Conservation (phyloP, 2,113 vertebrate species). For the Aldabrachelys gigantea region DNA sequence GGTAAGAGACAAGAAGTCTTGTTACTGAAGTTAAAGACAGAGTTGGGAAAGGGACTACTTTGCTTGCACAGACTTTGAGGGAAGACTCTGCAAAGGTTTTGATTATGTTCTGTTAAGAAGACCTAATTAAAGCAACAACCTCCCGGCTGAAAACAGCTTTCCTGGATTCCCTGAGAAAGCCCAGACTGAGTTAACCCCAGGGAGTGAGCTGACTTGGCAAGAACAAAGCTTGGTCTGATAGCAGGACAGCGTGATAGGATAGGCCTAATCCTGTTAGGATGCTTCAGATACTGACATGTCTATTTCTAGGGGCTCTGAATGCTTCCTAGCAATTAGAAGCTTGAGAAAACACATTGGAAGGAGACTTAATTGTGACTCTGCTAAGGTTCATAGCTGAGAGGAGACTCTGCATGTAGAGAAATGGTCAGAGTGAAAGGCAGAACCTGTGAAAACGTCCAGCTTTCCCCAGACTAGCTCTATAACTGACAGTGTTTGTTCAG, state of each 20-base stretch:
- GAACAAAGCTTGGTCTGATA: not conserved
- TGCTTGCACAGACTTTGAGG: not conserved
- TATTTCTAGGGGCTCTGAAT: not conserved
- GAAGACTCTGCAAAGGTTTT: not conserved
- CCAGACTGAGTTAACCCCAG: not conserved
- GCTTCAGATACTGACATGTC: not conserved
- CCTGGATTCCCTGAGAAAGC: not conserved
- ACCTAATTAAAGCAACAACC: not conserved
- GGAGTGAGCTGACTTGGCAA: not conserved
- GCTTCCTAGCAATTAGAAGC: not conserved
- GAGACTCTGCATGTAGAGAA: not conserved
- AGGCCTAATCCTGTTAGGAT: not conserved
- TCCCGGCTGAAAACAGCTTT: not conserved
- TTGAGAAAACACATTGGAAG: not conserved
- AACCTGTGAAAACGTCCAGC: conserved; percentile 22
- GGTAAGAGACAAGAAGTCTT: not conserved
- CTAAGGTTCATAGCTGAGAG: not conserved
- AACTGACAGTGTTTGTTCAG: not conserved
- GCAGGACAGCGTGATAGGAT: not conserved
- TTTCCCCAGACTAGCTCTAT: not conserved
- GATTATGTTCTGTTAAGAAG: not conserved
- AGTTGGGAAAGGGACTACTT: not conserved
- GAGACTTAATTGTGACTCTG: not conserved
- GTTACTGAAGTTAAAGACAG: not conserved
- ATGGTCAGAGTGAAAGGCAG: not conserved